Evolutionary conservation across 2,113 vertebrate genomes (phyloP), one percentile per base, ranked within the genome.

Genomic region (Numenius arquata): DNA sequence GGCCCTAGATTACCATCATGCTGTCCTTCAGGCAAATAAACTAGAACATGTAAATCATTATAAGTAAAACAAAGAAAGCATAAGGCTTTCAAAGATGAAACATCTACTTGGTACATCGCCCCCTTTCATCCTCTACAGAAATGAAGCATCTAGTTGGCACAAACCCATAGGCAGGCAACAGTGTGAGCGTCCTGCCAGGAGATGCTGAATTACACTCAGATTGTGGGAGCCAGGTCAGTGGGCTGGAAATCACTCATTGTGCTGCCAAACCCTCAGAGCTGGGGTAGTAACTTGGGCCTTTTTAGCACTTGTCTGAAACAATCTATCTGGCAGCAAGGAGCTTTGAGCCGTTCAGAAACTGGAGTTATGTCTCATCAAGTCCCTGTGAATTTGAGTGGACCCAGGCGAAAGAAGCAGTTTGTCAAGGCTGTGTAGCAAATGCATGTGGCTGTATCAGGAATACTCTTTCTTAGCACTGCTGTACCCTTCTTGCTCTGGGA

Each of bases 281-380:
- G 77, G 36, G 58, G 4, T 82, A 53, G 16, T 78, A 89, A 61
- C 61, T 6, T 9, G 27, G 77, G 43, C 45, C 66, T 53, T 75
- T 82, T 85, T 70, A 94, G 48, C 59, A 88, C 66, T 93, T 88
- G 74, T 79, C 89, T 85, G n/a, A 94, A 96, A 48, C 59, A 75
- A 81, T 22, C 34, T 61, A 27, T 71, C 20, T 82, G 58, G 38
- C 81, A 94, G 43, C 23, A 38, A 74, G 70, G 27, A 72, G 11
- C 53, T 40, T 40, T 50, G 25, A 91, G 53, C 71, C 13, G 17
- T 45, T 72, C 71, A 73, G 41, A 73, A 89, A 59, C 12, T 65
- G 68, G 30, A 90, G 48, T 52, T 55, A 59, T 41, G 7, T 32
- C 62, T 73, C 79, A 86, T 59, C 48, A 73, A 67, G 34, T n/a